Base-by-base conservation (phyloP, 2,797 vertebrate genomes). In the Liparis tanakae region DNA sequence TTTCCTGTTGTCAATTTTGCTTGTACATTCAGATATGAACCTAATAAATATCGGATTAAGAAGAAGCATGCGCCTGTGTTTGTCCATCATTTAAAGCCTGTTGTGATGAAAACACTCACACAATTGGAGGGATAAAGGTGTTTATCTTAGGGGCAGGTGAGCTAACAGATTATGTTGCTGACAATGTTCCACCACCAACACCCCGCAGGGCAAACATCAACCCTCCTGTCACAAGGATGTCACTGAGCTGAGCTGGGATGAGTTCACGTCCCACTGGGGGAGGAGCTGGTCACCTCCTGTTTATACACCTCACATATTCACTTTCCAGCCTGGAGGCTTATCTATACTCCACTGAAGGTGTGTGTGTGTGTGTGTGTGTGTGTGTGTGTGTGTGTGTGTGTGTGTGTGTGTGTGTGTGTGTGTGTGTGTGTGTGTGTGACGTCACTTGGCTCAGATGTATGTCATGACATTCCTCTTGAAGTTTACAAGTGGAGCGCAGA, bases 1-100 rank as follows among this genome's bases (percentile, higher is more conserved):
- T 94, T 92, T 90, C 87, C 83, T 95, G 95, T 95, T 91, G 94
- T 96, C 93, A 82, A 88, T 93, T 93, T 94, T 94, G 93, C 94
- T 92, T 95, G 95, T 95, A 95, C 91, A 94, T 95, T 95, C 92
- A 93, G 88, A 93, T 94, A 93, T 93, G 88, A 95, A 94, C 77
- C 80, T 80, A 95, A 94, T 95, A 94, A 95, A 95, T 89, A 92
- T 94, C 85, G 85, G 73, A 87, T 74, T 69, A 86, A 87, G 39
- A 79, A 70, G 41, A 79, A 72, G 43, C 51, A 44, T 4, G 67
- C 36, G 81, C 44, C 67, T 83, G n/a, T 79, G 22, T 79, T 81
- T 85, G 53, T 85, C 7, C 74, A 17, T 1, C 37, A 4, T 41
- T 54, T 34, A 50, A 48, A 62, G 30, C 56, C 63, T 62, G 41